Evolutionary conservation across 2,888 invertebrate genomes (phyloP).

Genomic region (Ophion slaviceki): DNA sequence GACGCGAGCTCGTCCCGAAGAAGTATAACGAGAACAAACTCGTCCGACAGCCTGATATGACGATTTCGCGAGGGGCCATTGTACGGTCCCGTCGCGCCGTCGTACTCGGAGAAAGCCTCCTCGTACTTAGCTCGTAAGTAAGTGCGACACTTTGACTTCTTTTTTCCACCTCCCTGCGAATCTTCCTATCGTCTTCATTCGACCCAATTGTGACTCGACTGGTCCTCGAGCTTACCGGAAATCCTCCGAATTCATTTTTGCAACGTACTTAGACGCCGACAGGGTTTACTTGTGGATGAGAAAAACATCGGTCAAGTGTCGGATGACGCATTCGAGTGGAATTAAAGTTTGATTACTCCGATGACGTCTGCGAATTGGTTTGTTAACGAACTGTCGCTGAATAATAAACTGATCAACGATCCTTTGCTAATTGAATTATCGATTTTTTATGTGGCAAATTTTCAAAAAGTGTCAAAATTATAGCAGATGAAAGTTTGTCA

Average conservation of each 20-base stretch:
- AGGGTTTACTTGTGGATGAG: too few relatives aligned
- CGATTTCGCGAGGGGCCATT: slow-evolving; percentile 67
- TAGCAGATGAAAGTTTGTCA: too few relatives aligned
- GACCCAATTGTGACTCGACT: neutral
- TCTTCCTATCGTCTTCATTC: slow-evolving; percentile 4
- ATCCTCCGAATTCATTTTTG: neutral
- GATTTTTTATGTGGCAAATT: too few relatives aligned
- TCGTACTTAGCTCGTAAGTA: slow-evolving; percentile 21
- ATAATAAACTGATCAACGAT: too few relatives aligned
- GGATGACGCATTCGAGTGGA: too few relatives aligned
- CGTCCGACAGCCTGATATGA: slow-evolving; percentile 57
- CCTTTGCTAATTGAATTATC: too few relatives aligned
- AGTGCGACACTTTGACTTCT: slow-evolving; percentile 37
- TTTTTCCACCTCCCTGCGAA: slow-evolving; percentile 22
- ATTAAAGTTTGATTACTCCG: too few relatives aligned
- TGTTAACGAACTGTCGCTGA: too few relatives aligned
- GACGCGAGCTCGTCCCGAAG: slow-evolving; percentile 26
- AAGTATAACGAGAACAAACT: slow-evolving; percentile 55
- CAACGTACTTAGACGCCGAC: too few relatives aligned
- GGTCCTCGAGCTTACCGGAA: neutral
- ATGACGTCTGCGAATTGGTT: too few relatives aligned
- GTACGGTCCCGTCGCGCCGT: slow-evolving; percentile 33
- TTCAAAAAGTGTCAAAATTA: too few relatives aligned
- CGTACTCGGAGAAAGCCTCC: slow-evolving; percentile 65
- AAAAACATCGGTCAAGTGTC: too few relatives aligned